Evolutionary conservation across 2,797 vertebrate species (phyloP).

Genomic region (Neosilurus mollespiculum): DNA sequence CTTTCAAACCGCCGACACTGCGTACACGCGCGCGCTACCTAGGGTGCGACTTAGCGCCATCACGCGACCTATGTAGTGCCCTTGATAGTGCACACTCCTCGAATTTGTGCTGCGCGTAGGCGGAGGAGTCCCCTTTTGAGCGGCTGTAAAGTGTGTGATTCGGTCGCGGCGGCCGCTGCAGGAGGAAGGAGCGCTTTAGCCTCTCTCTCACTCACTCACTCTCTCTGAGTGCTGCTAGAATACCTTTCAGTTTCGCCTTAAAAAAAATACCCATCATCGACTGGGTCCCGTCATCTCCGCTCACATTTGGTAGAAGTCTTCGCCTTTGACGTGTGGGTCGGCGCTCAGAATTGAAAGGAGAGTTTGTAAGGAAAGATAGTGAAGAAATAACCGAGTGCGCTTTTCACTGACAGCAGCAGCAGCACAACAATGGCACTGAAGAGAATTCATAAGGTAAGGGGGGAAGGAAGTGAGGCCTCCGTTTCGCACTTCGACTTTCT

Average conservation of each 20-base stretch:
- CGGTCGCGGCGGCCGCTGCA: conserved; percentile 79
- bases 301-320: neutral
- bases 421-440: conserved; percentile 93
- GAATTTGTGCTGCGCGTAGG: conserved; percentile 52
- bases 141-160: conserved; percentile 70
- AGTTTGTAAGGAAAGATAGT: neutral
- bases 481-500: conserved; percentile 30
- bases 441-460: conserved; percentile 94
- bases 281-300: neutral
- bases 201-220: conserved; percentile 27
- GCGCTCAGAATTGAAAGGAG: conserved; percentile 8
- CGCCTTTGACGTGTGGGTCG: neutral
- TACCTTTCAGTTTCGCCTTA: conserved; percentile 75
- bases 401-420: conserved; percentile 74
- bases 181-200: conserved; percentile 76
- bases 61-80: neutral
- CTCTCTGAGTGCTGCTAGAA: conserved; percentile 56
- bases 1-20: neutral
- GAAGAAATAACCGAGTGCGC: conserved; percentile 58
- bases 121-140: conserved; percentile 64
- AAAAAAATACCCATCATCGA: neutral
- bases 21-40: neutral
- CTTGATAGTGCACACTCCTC: neutral
- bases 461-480: conserved; percentile 32
- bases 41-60: neutral